Evolutionary conservation across 35 echinoderm and acorn worm genomes (phyloP).

Genomic region (Acanthaster planci): DNA sequence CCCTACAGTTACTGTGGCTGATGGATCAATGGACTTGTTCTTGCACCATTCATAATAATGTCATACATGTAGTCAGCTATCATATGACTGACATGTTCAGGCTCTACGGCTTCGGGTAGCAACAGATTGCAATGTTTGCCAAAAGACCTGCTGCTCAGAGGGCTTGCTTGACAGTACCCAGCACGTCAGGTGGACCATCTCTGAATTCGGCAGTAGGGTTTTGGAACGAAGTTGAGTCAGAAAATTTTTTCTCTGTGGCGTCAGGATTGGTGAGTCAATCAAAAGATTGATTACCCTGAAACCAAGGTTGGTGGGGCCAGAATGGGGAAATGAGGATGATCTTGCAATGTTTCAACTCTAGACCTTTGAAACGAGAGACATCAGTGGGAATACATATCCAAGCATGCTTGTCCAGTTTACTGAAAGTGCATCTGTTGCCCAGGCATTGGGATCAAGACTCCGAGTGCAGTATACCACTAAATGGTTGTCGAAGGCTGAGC

Average conservation of each 20-base stretch:
- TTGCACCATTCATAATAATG: too few relatives aligned
- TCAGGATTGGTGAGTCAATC: background rate
- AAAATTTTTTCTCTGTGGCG: background rate
- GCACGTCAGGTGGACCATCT: background rate
- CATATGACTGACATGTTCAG: too few relatives aligned
- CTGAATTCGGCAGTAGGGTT: background rate
- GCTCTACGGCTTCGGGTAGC: too few relatives aligned
- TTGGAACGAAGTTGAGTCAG: background rate
- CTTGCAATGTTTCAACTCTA: background rate
- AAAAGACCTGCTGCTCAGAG: constrained; percentile 19
- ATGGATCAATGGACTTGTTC: too few relatives aligned
- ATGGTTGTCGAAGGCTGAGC: background rate
- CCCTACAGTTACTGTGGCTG: too few relatives aligned
- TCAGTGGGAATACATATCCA: constrained; percentile 21
- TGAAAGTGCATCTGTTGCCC: constrained; percentile 42
- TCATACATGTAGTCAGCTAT: too few relatives aligned
- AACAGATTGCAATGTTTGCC: constrained; percentile 34
- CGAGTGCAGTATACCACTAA: background rate
- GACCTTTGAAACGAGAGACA: constrained; percentile 44
- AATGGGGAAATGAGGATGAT: constrained; percentile 39
- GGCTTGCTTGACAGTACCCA: background rate
- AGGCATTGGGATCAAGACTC: constrained; percentile 28
- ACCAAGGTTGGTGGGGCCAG: constrained; percentile 37
- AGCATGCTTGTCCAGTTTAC: too few relatives aligned
- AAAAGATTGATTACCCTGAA: constrained; percentile 28